Percentiles rank a stretch among this genome's conserved stretches.
phyloP scores from a whole-genome alignment of 1,140 invertebrate genomes.

The Hyles vespertilio region DNA sequence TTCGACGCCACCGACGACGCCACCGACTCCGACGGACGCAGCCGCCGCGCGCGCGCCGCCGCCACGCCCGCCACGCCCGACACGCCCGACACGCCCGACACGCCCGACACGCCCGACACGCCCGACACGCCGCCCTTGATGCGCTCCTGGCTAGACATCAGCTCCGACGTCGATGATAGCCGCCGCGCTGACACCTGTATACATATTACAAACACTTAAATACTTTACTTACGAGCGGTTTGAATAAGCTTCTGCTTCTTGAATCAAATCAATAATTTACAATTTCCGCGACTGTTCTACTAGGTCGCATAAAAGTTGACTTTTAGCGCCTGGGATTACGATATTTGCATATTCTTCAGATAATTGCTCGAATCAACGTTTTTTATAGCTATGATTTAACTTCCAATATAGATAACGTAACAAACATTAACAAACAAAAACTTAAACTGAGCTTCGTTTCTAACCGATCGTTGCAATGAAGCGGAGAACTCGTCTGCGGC shows the following conservation, averaged over 20 bases:
- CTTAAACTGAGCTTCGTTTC: constrained; percentile 13
- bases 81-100: neutral
- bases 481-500: constrained; percentile 70
- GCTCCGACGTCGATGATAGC: constrained; percentile 86
- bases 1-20: constrained; percentile 93
- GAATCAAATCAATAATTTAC: too few relatives aligned
- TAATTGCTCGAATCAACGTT: too few relatives aligned
- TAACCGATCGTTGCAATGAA: constrained; percentile 69
- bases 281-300: too few relatives aligned
- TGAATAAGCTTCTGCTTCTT: too few relatives aligned
- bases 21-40: constrained; percentile 90
- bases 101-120: neutral
- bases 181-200: constrained; percentile 80
- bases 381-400: too few relatives aligned
- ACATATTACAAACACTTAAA: constrained; percentile 1
- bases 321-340: too few relatives aligned
- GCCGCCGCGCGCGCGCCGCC: constrained; percentile 74
- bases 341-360: too few relatives aligned
- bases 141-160: constrained; percentile 85
- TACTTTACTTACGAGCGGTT: too few relatives aligned
- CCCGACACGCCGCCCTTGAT: constrained; percentile 36
- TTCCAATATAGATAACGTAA: too few relatives aligned
- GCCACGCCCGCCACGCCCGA: constrained; percentile 1
- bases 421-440: neutral
- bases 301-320: too few relatives aligned